phyloP scores from a whole-genome alignment of 2,888 invertebrate genomes.

The Lithophane ornitopus region DNA sequence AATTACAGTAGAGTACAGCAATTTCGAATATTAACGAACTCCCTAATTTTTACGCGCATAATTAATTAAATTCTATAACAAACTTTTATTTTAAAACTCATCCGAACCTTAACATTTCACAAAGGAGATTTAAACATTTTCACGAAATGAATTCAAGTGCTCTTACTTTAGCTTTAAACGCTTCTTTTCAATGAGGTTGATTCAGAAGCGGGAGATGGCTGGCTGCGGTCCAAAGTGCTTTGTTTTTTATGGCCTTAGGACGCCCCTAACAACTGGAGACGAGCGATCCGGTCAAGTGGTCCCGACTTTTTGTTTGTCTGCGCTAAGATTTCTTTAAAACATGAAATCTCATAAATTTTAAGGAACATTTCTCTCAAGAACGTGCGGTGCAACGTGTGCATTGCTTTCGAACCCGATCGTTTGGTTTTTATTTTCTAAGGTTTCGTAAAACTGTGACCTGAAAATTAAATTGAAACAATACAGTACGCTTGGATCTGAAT shows the following conservation, averaged over 20 bases:
- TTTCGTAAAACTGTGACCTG: conserved; percentile 36
- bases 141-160: conserved; percentile 82
- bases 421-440: conserved; percentile 14
- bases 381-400: conserved; percentile 44
- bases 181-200: conserved; percentile 86
- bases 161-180: conserved; percentile 83
- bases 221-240: conserved; percentile 88
- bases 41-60: conserved; percentile 51
- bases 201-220: conserved; percentile 78
- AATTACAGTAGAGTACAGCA: conserved; percentile 39
- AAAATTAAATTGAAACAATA: conserved; percentile 7
- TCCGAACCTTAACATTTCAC: conserved; percentile 64
- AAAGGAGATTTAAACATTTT: conserved; percentile 74
- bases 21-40: conserved; percentile 58
- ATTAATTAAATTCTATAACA: conserved; percentile 63
- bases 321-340: conserved; percentile 70
- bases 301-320: conserved; percentile 74
- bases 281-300: conserved; percentile 82
- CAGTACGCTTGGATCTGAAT: not conserved
- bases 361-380: conserved; percentile 53
- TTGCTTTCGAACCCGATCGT: conserved; percentile 35
- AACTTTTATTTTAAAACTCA: conserved; percentile 64
- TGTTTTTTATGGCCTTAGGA: conserved; percentile 85
- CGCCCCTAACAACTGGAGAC: conserved; percentile 78
- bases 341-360: conserved; percentile 68